phyloP scores from a whole-genome alignment of 2,797 vertebrate species.

The Chaenodraco wilsoni region DNA sequence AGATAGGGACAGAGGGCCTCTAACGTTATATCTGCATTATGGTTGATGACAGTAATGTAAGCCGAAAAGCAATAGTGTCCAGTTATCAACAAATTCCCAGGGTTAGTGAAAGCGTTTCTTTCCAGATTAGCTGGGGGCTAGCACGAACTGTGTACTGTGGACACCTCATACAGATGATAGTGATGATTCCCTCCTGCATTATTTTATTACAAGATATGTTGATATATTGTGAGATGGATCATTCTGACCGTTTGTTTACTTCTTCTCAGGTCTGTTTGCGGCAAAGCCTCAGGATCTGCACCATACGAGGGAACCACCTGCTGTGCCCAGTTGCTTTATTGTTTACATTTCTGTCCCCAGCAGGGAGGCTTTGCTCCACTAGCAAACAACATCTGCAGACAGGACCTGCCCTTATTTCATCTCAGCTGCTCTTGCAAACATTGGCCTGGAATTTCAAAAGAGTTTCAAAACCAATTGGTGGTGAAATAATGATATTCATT shows the following conservation, averaged over 20 bases:
- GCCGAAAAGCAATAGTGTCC: neutral
- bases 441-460: conserved; percentile 11
- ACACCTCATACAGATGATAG: neutral
- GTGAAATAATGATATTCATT: conserved; percentile 39
- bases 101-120: no score
- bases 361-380: conserved; percentile 38
- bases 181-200: neutral
- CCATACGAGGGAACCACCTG: conserved; percentile 49
- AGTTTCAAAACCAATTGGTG: conserved; percentile 2
- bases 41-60: neutral
- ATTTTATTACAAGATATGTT: neutral
- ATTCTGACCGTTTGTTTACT: conserved; percentile 39
- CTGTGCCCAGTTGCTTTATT: conserved; percentile 46
- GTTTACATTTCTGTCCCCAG: conserved; percentile 59
- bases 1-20: conserved; percentile 51
- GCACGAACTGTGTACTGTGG: neutral
- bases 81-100: neutral
- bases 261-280: conserved; percentile 57
- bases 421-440: neutral
- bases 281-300: conserved; percentile 25
- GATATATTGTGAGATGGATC: neutral
- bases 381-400: conserved; percentile 48
- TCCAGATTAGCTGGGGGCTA: neutral
- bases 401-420: conserved; percentile 5
- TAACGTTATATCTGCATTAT: conserved; percentile 23